Evolutionary conservation across 2,797 vertebrate genomes (phyloP), one percentile per base, ranked within the genome.

Genomic region (Dallia pectoralis): DNA sequence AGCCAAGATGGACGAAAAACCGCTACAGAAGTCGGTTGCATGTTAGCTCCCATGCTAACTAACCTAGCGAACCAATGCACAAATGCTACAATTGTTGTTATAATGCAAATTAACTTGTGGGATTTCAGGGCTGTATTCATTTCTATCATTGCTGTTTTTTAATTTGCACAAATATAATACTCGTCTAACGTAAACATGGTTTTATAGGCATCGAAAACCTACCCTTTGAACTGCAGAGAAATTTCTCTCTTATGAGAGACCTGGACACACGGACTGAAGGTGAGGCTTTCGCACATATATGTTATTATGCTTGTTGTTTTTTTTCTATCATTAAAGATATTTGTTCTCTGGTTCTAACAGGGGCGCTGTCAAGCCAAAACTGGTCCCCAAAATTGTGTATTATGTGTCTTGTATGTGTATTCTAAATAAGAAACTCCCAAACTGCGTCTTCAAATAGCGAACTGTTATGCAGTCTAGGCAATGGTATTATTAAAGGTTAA

Each of bases 181-280:
- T 48, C 14, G 15, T 49, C n/a, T 70, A 19, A 18, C 19, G 30
- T 8, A 22, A 40, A 11, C 16, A 53, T 8, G 2, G 74, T 4
- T 77, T 59, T 65, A 56, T 78, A 96, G 95, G 95, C 84, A 96
- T 96, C 74, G 95, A 96, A 86, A 96, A 96, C 81, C 88, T 96
- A 67, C 95, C 95, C 0, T 96, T 96, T 86, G 95, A 96, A 76
- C 80, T 96, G 44, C 95, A 96, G 76, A 95, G 95, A 74, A 96
- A 96, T 87, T 96, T 96, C 84, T 95, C 95, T 85, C 92, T 96
- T 62, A 96, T 96, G 95, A 87, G 95, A 79, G 95, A 96, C 74
- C 85, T 96, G 73, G 95, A 96, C 82, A 94, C 96, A 84, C 91
- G 95, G 79, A 96, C 95, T 0, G 95, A 96, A 81, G 95, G 95